A percentile compares a stretch with the other conserved stretches of the same genome.
Evolutionary conservation across 2,888 invertebrate species (phyloP).

Genomic region (Sycophila texana): DNA sequence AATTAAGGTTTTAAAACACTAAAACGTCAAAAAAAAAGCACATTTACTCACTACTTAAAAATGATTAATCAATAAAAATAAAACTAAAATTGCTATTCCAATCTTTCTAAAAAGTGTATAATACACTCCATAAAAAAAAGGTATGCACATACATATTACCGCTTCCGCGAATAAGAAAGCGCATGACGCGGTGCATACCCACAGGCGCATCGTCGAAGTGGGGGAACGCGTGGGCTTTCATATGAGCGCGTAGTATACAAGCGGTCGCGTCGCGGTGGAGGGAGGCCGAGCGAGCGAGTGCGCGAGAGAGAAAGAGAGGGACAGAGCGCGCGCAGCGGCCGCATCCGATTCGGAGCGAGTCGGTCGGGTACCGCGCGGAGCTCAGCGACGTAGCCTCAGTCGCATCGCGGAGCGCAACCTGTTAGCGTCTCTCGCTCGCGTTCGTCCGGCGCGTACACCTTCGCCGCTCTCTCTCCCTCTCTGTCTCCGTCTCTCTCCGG

Average conservation of each 20-base stretch:
- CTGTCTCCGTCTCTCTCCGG: background rate
- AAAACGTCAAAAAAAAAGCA: too few relatives aligned
- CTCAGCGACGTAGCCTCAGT: conserved; percentile 63
- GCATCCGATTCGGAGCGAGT: conserved; percentile 57
- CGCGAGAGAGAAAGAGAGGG: conserved; percentile 44
- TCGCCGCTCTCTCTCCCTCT: background rate
- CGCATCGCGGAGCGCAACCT: conserved; percentile 67
- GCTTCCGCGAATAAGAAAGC: background rate
- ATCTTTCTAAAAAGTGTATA: too few relatives aligned
- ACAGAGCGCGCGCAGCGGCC: conserved; percentile 45
- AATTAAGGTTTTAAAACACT: too few relatives aligned
- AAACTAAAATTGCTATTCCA: too few relatives aligned
- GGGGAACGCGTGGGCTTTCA: conserved; percentile 49
- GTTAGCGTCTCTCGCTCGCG: conserved; percentile 58
- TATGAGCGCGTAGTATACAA: conserved; percentile 7
- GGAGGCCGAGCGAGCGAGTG: background rate
- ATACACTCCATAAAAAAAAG: too few relatives aligned
- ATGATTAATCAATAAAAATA: too few relatives aligned
- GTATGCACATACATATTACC: background rate
- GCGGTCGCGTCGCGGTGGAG: conserved; percentile 12
- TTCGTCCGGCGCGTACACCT: conserved; percentile 6
- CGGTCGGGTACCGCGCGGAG: conserved; percentile 32
- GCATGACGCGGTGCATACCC: background rate
- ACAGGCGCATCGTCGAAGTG: conserved; percentile 29
- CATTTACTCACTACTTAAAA: too few relatives aligned